Evolutionary conservation across 2,113 vertebrate genomes (phyloP), one percentile per base, ranked within the genome.

Genomic region (Microtus oregoni): DNA sequence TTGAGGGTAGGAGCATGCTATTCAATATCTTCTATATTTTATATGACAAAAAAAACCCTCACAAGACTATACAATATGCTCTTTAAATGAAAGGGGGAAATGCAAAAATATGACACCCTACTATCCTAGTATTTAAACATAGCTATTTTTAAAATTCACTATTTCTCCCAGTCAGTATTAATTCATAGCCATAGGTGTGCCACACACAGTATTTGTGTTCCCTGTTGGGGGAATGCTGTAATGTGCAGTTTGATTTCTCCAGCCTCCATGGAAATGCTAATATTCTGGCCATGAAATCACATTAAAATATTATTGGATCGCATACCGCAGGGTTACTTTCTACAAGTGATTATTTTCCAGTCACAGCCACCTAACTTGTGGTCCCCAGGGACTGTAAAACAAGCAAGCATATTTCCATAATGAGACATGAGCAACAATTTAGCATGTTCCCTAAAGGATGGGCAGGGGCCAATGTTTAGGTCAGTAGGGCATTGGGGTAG

Each of bases 261-360:
- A 86, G 35, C 12, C 19, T 76, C 22, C 67, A 41, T 67, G 67
- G 78, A 83, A 96, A 94, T 92, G 86, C 30, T 88, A 82, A 55
- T 63, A 94, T 86, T 95, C 19, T 95, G 47, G 9, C 7, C 38
- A 50, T 89, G 82, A 91, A 92, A 94, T 83, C 22, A 79, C 9
- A 68, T 88, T 82, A 83, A 77, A 94, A 96, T 94, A 83, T 89
- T 86, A 89, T 78, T 78, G 38, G n/a, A 65, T 35, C 63, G 78
- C n/a, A 58, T 26, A 91, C 35, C 38, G 73, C 35, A 58, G 73
- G 81, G 77, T 1, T 15, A 72, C 15, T 92, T 77, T 61, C 52
- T 81, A 63, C 89, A 65, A 85, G 30, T 77, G 76, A 58, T 10
- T 61, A 13, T 94, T 96, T 96, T 91, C 52, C 19, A 87, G 44